Base-by-base conservation (phyloP, 2,888 invertebrate species). In the Pachycephus smyrnensis region DNA sequence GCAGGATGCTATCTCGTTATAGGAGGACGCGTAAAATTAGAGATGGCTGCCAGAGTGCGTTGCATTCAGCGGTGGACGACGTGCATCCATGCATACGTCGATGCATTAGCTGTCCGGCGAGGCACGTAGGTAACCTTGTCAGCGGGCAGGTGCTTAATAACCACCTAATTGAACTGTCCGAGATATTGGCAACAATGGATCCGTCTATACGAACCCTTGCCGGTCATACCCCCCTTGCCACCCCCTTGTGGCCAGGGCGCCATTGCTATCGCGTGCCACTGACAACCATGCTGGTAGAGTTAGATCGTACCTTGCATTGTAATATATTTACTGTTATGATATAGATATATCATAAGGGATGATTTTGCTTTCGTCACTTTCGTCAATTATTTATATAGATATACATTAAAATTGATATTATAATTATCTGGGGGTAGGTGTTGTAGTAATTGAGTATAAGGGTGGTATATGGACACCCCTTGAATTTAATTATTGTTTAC, bases 101-200 rank as follows among this genome's bases (percentile, higher is more conserved):
- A 23, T 71, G 71, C 71, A 71, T 71, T 71, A 71, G 71, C 71
- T 71, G 71, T 78, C 80, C 83, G 85, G 82, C 84, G 84, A 83
- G 85, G 86, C 86, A 83, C 83, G 80, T 80, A 81, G 82, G 77
- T 84, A 84, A 85, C 84, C 84, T 85, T 87, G 86, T 86, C 84
- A 84, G 85, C 77, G 82, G 81, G 83, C 83, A 82, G 85, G 81
- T 86, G 84, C 87, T 88, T 87, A 86, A 88, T 89, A 89, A 88
- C 85, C 85, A 86, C 82, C 84, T 89, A 88, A 89, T 89, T 88
- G 88, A 88, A 88, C 87, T 86, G 86, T 84, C 85, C 82, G 85
- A 86, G 84, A 83, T 89, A 88, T 86, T 86, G 84, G 84, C 80
- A 84, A 85, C 85, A 84, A 83, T 82, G 82, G 81, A 78, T 80